Conservation (phyloP, 2,797 vertebrate genomes). For the Tokudaia tokunoshimensis region DNA sequence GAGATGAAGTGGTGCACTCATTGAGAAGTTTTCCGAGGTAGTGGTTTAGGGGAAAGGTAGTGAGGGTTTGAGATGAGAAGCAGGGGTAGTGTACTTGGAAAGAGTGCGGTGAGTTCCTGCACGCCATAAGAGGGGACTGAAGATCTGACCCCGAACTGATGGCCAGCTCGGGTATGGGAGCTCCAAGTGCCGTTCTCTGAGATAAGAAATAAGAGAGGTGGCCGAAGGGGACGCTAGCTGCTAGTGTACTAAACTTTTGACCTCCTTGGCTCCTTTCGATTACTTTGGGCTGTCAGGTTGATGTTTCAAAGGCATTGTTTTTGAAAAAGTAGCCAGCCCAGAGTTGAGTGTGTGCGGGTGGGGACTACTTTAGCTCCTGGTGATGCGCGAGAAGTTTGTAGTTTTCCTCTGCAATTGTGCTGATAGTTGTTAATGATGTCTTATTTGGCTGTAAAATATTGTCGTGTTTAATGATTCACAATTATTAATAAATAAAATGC, state of each 20-base stretch:
- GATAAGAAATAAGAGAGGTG: not conserved
- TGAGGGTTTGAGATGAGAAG: conserved; percentile 23
- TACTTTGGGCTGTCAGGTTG: conserved; percentile 24
- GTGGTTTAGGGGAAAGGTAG: conserved; percentile 11
- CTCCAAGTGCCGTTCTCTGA: not conserved
- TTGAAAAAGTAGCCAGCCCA: conserved; percentile 37
- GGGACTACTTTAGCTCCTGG: conserved; percentile 50
- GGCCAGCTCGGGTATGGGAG: not conserved
- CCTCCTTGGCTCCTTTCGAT: conserved; percentile 54
- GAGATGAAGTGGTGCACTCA: conserved; percentile 6
- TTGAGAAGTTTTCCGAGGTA: conserved; percentile 46
- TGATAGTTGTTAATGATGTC: conserved; percentile 66
- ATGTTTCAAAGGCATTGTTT: conserved; percentile 54
- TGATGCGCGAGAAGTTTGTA: conserved; percentile 31
- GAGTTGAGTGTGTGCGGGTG: not conserved
- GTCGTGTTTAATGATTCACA: conserved; percentile 40
- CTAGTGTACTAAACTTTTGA: conserved; percentile 23
- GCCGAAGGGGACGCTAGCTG: not conserved
- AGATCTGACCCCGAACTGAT: not conserved
- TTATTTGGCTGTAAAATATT: conserved; percentile 54
- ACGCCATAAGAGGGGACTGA: not conserved
- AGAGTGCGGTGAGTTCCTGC: conserved; percentile 45
- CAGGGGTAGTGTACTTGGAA: not conserved
- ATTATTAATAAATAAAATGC: conserved; percentile 56
- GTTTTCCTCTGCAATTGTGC: conserved; percentile 36